These are phyloP conservation scores for Drosophila lacicola DNA, from an alignment of 2,888 invertebrate genomes.

Conservation along the genomic window DNA sequence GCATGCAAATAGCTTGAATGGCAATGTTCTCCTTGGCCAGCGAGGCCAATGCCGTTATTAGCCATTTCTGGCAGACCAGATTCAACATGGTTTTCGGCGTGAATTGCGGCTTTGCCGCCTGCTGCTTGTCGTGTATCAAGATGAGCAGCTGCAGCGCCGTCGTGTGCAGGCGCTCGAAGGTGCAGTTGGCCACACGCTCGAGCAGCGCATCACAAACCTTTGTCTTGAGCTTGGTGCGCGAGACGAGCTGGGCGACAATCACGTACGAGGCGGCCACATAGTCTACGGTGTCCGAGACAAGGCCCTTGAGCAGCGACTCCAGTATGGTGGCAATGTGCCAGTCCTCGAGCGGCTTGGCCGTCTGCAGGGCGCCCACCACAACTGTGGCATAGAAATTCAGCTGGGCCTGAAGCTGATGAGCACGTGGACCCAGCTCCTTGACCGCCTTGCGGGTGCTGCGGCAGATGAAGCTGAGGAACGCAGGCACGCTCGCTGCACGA, in stretches of 20 bases:
- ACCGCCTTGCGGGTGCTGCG: constrained; percentile 87
- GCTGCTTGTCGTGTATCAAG: constrained; percentile 90
- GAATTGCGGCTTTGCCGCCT: constrained; percentile 85
- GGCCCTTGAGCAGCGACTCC: constrained; percentile 89
- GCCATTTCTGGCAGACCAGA: constrained; percentile 85
- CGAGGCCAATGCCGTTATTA: constrained; percentile 86
- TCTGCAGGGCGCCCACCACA: constrained; percentile 89
- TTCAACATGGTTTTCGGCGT: constrained; percentile 86
- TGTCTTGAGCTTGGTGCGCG: constrained; percentile 87
- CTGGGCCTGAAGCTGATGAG: constrained; percentile 88
- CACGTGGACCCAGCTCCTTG: constrained; percentile 87
- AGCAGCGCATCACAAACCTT: constrained; percentile 88
- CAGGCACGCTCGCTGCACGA: constrained; percentile 88
- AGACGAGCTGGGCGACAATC: constrained; percentile 89
- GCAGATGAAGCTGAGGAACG: constrained; percentile 88
- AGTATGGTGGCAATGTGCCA: constrained; percentile 89
- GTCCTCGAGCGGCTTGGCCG: constrained; percentile 86
- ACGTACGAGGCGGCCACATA: constrained; percentile 91
- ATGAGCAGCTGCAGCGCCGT: constrained; percentile 89
- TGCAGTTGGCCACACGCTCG: constrained; percentile 86
- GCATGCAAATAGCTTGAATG: constrained; percentile 87
- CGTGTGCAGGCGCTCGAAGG: constrained; percentile 86
- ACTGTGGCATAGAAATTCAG: constrained; percentile 93
- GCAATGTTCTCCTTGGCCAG: constrained; percentile 87
- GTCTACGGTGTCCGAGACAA: constrained; percentile 89